Evolutionary conservation across 2,888 invertebrate genomes (phyloP).

Genomic region (Zygothrica quintamaculata): DNA sequence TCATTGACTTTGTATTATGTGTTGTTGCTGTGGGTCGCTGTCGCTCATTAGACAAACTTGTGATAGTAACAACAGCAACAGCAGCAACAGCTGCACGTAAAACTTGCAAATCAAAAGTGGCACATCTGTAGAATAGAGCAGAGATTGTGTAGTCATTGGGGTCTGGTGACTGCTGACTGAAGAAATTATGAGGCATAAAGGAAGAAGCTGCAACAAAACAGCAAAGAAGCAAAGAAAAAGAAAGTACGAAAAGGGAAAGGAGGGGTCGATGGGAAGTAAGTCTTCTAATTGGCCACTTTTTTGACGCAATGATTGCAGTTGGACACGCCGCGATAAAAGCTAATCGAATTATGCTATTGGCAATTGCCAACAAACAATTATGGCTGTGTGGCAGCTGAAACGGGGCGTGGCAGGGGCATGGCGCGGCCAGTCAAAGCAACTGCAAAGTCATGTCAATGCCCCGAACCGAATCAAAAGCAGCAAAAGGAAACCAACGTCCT

Average conservation of each 20-base stretch:
- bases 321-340: conserved; percentile 75
- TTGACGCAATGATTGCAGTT: conserved; percentile 71
- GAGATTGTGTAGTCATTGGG: conserved; percentile 9
- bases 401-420: neutral
- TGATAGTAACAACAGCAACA: conserved; percentile 20
- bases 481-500: neutral
- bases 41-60: conserved; percentile 61
- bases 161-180: conserved; percentile 15
- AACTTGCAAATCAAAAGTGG: conserved; percentile 39
- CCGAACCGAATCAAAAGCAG: conserved; percentile 22
- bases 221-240: neutral
- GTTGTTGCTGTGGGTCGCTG: conserved; percentile 20
- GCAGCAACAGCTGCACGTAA: conserved; percentile 5
- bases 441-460: conserved; percentile 68
- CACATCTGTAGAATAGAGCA: conserved; percentile 35
- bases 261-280: conserved; percentile 30
- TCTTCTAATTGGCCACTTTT: conserved; percentile 78
- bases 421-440: conserved; percentile 20
- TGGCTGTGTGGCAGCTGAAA: conserved; percentile 16
- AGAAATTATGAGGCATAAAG: conserved; percentile 18
- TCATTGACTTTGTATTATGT: conserved; percentile 53
- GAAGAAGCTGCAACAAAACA: conserved; percentile 26
- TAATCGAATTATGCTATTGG: conserved; percentile 77
- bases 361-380: conserved; percentile 59
- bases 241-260: neutral